Percentiles rank a stretch among this genome's conserved stretches.
phyloP scores from a whole-genome alignment of 2,113 vertebrate species.

The Coturnix japonica region DNA sequence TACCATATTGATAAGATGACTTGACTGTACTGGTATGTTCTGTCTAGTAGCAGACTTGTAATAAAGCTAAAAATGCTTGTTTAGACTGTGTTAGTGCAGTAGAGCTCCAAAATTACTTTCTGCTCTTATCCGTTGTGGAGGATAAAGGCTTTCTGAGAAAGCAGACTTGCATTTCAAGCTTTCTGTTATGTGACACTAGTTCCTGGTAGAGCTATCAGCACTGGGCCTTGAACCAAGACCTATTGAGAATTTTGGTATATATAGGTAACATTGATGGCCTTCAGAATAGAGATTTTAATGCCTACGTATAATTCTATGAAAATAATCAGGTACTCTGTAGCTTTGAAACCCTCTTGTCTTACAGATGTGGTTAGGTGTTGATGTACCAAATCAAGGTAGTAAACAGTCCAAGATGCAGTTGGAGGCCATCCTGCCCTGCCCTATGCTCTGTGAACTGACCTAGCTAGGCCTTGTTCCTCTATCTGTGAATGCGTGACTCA shows the following conservation, averaged over 20 bases:
- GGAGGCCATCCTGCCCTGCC: slow-evolving; percentile 91
- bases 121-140: neutral
- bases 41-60: slow-evolving; percentile 12
- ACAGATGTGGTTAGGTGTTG: slow-evolving; percentile 91
- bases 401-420: slow-evolving; percentile 88
- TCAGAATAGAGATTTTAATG: slow-evolving; percentile 79
- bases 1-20: slow-evolving; percentile 65
- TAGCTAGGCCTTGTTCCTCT: slow-evolving; percentile 97
- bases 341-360: slow-evolving; percentile 90
- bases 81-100: slow-evolving; percentile 6
- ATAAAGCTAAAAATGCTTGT: slow-evolving; percentile 3
- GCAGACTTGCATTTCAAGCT: neutral
- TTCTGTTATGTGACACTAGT: slow-evolving; percentile 11
- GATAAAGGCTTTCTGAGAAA: slow-evolving; percentile 16
- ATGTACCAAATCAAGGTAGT: slow-evolving; percentile 89
- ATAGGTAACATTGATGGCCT: slow-evolving; percentile 78
- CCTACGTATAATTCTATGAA: slow-evolving; percentile 78
- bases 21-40: slow-evolving; percentile 12
- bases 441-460: slow-evolving; percentile 93
- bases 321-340: slow-evolving; percentile 83
- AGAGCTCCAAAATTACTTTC: neutral
- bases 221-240: slow-evolving; percentile 71
- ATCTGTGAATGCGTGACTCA: slow-evolving; percentile 98
- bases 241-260: slow-evolving; percentile 37
- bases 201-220: slow-evolving; percentile 81